A percentile compares a stretch with the other conserved stretches of the same genome.
Evolutionary conservation across 1,140 invertebrate species (phyloP).

Genomic region (Eurosta solidaginis): DNA sequence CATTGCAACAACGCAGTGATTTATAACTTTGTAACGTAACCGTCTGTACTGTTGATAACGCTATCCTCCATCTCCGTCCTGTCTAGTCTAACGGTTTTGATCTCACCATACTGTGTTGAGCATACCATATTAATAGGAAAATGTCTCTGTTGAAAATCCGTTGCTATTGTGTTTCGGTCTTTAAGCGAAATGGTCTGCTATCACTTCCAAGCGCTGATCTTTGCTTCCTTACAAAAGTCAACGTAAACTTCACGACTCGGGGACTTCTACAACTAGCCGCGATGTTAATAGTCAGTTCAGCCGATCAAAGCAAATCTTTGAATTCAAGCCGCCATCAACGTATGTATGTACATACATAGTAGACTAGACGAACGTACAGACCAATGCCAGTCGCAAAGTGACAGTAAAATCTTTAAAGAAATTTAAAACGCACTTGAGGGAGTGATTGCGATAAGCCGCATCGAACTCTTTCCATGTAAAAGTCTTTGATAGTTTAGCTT

Average conservation of each 20-base stretch:
- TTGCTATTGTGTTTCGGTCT: too few species aligned
- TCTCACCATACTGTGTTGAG: too few species aligned
- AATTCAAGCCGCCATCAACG: neutral
- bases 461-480: neutral
- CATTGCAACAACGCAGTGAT: too few species aligned
- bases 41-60: too few species aligned
- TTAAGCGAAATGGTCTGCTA: too few species aligned
- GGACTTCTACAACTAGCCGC: neutral
- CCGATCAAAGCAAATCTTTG: neutral
- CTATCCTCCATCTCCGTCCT: too few species aligned
- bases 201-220: too few species aligned
- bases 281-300: neutral
- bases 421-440: constrained; percentile 1
- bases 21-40: too few species aligned
- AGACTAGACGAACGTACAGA: neutral
- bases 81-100: too few species aligned
- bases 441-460: neutral
- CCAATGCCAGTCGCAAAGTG: neutral
- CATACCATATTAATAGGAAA: too few species aligned
- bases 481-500: neutral
- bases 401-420: neutral
- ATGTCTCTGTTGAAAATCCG: too few species aligned
- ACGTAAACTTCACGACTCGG: neutral
- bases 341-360: neutral
- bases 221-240: neutral